Conservation (phyloP, 2,797 vertebrate species). For the Microctenopoma steveboyesi region DNA sequence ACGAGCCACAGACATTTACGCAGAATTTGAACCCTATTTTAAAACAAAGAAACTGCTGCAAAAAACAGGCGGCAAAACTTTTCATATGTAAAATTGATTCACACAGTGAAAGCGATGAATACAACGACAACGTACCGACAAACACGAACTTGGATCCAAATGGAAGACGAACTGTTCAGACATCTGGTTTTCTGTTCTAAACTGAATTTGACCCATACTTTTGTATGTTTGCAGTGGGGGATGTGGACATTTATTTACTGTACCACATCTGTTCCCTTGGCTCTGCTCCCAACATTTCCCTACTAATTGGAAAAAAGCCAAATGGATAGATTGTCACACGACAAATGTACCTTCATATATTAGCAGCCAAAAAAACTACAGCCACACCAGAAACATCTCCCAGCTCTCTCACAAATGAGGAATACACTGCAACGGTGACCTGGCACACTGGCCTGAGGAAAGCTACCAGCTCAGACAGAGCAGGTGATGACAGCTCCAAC, state of each 20-base stretch:
- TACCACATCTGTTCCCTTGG: slow-evolving; percentile 21
- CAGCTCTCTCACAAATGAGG: slow-evolving; percentile 21
- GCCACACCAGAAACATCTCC: slow-evolving; percentile 12
- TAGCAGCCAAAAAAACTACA: background rate
- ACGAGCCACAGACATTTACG: background rate
- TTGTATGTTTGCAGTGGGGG: background rate
- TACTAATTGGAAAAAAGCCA: slow-evolving; percentile 1
- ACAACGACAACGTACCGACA: background rate
- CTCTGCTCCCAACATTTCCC: background rate
- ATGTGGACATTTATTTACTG: background rate
- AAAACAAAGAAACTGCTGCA: slow-evolving; percentile 6
- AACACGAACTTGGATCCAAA: background rate
- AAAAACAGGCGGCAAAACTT: background rate
- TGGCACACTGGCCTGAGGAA: slow-evolving; percentile 47
- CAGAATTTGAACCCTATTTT: background rate
- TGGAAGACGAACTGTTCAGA: background rate
- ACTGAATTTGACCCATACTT: slow-evolving; percentile 1
- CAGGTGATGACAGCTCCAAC: slow-evolving; percentile 63
- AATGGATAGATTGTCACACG: slow-evolving; percentile 12
- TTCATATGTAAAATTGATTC: background rate
- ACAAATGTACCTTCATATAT: background rate
- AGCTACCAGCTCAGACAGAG: slow-evolving; percentile 54
- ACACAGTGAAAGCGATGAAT: background rate
- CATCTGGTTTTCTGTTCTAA: slow-evolving; percentile 6
- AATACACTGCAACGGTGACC: slow-evolving; percentile 61